Base-by-base conservation (phyloP, 2,797 vertebrate genomes). In the Euthynnus affinis region DNA sequence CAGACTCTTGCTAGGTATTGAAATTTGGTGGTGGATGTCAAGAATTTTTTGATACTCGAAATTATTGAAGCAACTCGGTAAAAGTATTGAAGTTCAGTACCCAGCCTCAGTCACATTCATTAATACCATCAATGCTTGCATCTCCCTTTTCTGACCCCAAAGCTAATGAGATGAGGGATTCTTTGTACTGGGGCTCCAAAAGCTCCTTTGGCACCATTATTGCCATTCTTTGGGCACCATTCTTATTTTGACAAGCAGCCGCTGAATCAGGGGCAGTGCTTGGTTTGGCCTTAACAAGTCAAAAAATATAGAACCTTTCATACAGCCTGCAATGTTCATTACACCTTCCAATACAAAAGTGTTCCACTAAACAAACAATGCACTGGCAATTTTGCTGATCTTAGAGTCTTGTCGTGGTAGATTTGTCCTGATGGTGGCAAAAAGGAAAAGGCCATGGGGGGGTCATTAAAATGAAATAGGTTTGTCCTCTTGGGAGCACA, bases 241-340 rank as follows among this genome's bases (percentile, higher is more conserved):
- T 88, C 46, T 81, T 76, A 78, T 84, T 87, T 76, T 62, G 29
- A 71, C 9, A 23, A 80, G 80, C 83, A 64, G 73, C 77, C 78
- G 85, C 80, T 85, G 81, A 87, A 68, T 82, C 68, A 76, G 80
- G 65, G 67, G 13, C 66, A 67, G 73, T 82, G 87, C 88, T 85
- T 86, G 78, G 68, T 87, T 86, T 83, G 63, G 83, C 86, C 78
- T 87, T 88, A 89, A 57, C 55, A 70, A 68, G 74, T 72, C 56
- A 65, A 76, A 74, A 83, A 80, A 76, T 82, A 59, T 89, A 76
- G 86, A 86, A 87, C 86, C 80, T 80, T 62, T 76, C 37, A 34
- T 51, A 68, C 56, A 52, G 74, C 60, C 78, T 46, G 73, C 56
- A 27, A 71, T 85, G 73, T 86, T 88, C 79, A 89, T 87, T 84